phyloP scores from a whole-genome alignment of 2,113 vertebrate genomes.

The Daboia siamensis region DNA sequence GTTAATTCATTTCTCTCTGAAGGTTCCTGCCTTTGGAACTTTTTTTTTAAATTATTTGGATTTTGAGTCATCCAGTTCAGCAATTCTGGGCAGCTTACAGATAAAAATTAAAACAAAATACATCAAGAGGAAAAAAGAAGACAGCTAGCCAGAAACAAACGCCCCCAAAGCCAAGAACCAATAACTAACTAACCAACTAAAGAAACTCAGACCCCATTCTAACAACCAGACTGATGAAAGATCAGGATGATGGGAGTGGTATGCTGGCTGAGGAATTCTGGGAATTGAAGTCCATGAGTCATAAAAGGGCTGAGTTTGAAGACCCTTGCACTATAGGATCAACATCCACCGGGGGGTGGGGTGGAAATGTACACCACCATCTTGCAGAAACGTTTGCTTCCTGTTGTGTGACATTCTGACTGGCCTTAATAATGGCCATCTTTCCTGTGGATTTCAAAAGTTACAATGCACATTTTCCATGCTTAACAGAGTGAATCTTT shows the following conservation, averaged over 20 bases:
- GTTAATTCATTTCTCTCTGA: not conserved
- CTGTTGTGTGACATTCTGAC: too few relatives aligned
- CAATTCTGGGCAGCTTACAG: not conserved
- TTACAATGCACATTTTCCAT: not conserved
- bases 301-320: too few relatives aligned
- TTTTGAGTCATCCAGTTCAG: not conserved
- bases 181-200: not conserved
- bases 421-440: not conserved
- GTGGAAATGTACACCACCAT: not conserved
- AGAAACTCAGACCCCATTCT: not conserved
- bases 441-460: not conserved
- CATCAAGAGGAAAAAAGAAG: not conserved
- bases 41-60: not conserved
- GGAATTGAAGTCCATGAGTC: too few relatives aligned
- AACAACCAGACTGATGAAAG: not conserved
- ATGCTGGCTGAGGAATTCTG: not conserved
- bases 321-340: not conserved
- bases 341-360: not conserved
- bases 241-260: not conserved
- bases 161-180: not conserved
- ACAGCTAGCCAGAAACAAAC: not conserved
- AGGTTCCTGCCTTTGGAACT: not conserved
- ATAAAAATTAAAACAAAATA: not conserved
- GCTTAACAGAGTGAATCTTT: not conserved
- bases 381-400: not conserved